phyloP scores from a whole-genome alignment of 1,140 invertebrate species.

The Drosophila albomicans region DNA sequence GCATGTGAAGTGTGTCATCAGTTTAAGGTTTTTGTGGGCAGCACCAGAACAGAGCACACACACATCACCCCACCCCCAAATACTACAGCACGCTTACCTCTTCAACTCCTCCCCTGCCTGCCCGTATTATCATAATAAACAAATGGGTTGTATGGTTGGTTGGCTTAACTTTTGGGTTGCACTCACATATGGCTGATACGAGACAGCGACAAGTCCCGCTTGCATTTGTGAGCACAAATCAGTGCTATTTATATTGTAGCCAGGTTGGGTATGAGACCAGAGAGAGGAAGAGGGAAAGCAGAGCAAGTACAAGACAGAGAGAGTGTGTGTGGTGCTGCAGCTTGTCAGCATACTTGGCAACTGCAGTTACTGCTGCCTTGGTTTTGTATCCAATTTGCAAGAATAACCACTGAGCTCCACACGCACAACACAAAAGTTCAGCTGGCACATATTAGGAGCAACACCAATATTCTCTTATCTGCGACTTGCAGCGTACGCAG shows the following conservation, averaged over 20 bases:
- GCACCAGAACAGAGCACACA: slow-evolving; percentile 28
- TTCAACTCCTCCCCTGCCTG: background rate
- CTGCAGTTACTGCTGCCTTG: slow-evolving; percentile 36
- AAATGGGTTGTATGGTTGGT: slow-evolving; percentile 79
- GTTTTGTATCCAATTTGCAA: slow-evolving; percentile 66
- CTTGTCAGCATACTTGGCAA: slow-evolving; percentile 67
- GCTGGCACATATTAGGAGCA: slow-evolving; percentile 29
- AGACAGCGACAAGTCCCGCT: slow-evolving; percentile 41
- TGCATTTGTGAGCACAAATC: slow-evolving; percentile 77
- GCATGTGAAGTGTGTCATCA: slow-evolving; percentile 81
- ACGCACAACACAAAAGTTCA: slow-evolving; percentile 42
- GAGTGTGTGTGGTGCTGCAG: slow-evolving; percentile 38
- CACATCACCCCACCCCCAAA: slow-evolving; percentile 1
- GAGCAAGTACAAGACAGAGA: no score
- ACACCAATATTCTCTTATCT: slow-evolving; percentile 55
- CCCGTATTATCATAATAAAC: slow-evolving; percentile 80
- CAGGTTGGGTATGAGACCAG: background rate
- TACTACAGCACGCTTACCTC: no score
- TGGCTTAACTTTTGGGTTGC: slow-evolving; percentile 76
- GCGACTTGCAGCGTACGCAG: slow-evolving; percentile 44
- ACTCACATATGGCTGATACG: slow-evolving; percentile 43
- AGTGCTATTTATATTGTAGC: slow-evolving; percentile 81
- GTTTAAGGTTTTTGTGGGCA: slow-evolving; percentile 82
- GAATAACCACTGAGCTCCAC: slow-evolving; percentile 36
- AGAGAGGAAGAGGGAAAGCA: background rate